Conservation (phyloP, 2,113 vertebrate genomes). For the Carassius auratus region DNA sequence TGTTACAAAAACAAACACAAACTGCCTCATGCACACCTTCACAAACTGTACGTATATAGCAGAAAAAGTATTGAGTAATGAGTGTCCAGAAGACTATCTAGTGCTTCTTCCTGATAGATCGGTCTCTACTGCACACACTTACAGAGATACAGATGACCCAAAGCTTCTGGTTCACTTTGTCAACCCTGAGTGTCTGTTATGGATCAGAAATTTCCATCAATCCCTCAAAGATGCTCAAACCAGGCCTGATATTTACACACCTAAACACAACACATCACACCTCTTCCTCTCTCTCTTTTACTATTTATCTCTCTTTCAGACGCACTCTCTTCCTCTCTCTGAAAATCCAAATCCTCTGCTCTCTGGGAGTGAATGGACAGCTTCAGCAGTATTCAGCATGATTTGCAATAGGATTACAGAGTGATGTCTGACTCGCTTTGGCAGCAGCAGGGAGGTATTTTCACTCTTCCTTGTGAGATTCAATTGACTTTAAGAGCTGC, state of each 20-base stretch:
- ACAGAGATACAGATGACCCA: constrained; percentile 4
- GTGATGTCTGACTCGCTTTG: constrained; percentile 6
- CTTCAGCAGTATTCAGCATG: constrained; percentile 27
- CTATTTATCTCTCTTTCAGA: not conserved
- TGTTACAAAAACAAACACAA: constrained; percentile 7
- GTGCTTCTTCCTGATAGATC: not conserved
- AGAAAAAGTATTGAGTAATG: constrained; percentile 14
- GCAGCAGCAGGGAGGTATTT: constrained; percentile 24
- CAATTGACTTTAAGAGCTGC: constrained; percentile 28
- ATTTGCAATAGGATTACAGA: constrained; percentile 43
- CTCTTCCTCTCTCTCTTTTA: not conserved
- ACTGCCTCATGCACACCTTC: not conserved
- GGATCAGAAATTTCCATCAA: constrained; percentile 3
- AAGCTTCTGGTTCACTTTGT: constrained; percentile 17
- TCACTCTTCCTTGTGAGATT: constrained; percentile 3
- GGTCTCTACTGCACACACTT: not conserved
- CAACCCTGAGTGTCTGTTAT: constrained; percentile 6
- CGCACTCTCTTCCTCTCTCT: not conserved
- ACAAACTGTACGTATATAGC: not conserved
- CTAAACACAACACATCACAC: not conserved
- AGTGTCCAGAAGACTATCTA: constrained; percentile 23
- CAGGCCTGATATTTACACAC: constrained; percentile 1
- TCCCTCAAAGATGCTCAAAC: not conserved
- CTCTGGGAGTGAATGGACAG: constrained; percentile 13
- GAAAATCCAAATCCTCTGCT: constrained; percentile 3